phyloP scores from a whole-genome alignment of 2,113 vertebrate species.

The Actenoides lindsayi region DNA sequence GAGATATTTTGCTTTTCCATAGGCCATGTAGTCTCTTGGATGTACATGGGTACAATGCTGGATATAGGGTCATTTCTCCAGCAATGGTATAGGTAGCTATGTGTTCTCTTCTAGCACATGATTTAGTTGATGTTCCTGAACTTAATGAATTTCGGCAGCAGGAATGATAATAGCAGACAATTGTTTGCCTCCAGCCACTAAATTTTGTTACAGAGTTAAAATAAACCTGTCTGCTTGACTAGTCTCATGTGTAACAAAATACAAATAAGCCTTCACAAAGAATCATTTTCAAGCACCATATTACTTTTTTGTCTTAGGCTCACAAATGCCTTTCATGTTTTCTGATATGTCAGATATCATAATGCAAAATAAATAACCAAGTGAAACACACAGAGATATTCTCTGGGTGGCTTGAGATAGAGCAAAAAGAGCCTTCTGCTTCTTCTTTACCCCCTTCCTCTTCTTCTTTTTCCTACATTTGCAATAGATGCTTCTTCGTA shows the following conservation, averaged over 20 bases:
- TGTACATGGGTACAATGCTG: not conserved
- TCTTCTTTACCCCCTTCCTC: not conserved
- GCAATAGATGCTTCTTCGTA: not conserved
- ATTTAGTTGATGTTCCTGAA: constrained; percentile 27
- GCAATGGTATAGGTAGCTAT: not conserved
- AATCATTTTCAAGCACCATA: constrained; percentile 49
- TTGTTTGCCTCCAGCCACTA: constrained; percentile 36
- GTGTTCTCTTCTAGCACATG: not conserved
- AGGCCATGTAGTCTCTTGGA: not conserved
- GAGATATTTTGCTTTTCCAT: not conserved
- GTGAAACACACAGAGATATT: not conserved
- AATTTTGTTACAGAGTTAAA: constrained; percentile 51
- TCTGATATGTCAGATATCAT: constrained; percentile 31
- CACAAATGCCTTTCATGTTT: not conserved
- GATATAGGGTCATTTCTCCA: not conserved
- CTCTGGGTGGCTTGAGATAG: not conserved
- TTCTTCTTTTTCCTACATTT: not conserved
- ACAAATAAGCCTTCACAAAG: constrained; percentile 57
- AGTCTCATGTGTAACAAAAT: constrained; percentile 45
- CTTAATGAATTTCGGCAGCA: constrained; percentile 32
- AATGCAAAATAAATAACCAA: constrained; percentile 40
- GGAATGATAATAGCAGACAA: constrained; percentile 42
- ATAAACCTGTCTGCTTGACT: constrained; percentile 57
- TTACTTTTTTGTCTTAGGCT: constrained; percentile 29
- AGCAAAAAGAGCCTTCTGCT: not conserved